Evolutionary conservation across 2,888 invertebrate genomes (phyloP).

Genomic region (Smittia aterrima): DNA sequence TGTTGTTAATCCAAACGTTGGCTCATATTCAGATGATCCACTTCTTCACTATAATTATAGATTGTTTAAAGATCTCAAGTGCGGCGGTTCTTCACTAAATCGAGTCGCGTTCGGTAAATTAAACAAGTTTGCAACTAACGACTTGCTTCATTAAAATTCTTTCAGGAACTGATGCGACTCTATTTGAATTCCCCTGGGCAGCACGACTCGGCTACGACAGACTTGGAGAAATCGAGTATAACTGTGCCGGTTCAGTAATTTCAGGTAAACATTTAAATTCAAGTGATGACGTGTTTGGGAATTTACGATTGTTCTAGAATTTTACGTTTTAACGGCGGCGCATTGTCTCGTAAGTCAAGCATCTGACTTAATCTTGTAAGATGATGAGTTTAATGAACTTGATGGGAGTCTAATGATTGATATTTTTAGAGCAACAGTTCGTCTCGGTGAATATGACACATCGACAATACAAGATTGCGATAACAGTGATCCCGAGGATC

Average conservation of each 20-base stretch:
- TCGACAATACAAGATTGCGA: slow-evolving; percentile 46
- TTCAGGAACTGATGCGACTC: slow-evolving; percentile 2
- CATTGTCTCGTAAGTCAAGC: slow-evolving; percentile 10
- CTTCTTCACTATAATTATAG: slow-evolving; percentile 4
- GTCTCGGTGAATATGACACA: slow-evolving; percentile 47
- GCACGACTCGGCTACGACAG: slow-evolving; percentile 2
- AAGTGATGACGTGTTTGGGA: not conserved
- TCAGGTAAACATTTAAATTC: not conserved
- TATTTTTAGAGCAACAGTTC: slow-evolving; percentile 43
- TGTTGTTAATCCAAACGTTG: not conserved
- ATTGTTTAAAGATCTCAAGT: slow-evolving; percentile 11
- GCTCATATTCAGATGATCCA: not conserved
- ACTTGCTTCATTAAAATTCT: not conserved
- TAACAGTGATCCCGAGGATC: slow-evolving; percentile 40
- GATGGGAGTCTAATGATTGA: too few species aligned
- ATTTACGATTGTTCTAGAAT: too few species aligned
- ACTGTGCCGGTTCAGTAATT: slow-evolving; percentile 28
- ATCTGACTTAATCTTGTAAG: not conserved
- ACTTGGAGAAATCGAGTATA: not conserved
- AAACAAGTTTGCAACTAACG: not conserved
- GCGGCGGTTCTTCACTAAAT: not conserved
- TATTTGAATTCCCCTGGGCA: slow-evolving; percentile 28
- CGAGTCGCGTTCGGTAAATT: slow-evolving; percentile 13
- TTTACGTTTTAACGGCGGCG: slow-evolving; percentile 23
- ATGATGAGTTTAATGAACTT: too few species aligned